Conservation (phyloP, 2,113 vertebrate species). For the Grammomys surdaster region DNA sequence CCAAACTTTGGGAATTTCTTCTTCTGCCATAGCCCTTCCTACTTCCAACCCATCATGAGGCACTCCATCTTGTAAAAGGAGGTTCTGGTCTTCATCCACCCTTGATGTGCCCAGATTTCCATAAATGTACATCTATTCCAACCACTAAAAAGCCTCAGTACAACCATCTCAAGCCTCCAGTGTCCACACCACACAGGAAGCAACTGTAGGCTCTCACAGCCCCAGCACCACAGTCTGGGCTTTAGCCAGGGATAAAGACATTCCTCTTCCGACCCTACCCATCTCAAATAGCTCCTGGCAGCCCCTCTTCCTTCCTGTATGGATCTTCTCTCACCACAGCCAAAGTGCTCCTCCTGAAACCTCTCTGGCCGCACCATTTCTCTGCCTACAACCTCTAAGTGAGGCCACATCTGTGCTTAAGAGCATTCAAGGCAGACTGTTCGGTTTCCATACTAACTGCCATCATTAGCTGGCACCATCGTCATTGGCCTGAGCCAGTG, state of each 20-base stretch:
- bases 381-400: not conserved
- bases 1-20: not conserved
- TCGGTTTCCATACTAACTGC: not conserved
- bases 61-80: not conserved
- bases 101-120: not conserved
- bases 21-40: not conserved
- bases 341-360: not conserved
- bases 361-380: not conserved
- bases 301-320: not conserved
- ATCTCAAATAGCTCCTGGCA: not conserved
- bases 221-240: not conserved
- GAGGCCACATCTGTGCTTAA: not conserved
- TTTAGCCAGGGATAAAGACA: too few relatives aligned
- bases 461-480: too few relatives aligned
- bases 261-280: fast-evolving
- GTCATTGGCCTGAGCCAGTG: not conserved
- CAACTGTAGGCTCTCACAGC: not conserved
- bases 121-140: not conserved
- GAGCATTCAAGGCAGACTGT: not conserved
- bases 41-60: not conserved
- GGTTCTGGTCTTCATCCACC: not conserved
- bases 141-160: not conserved
- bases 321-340: not conserved
- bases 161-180: not conserved
- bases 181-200: not conserved